Evolutionary conservation across 2,113 vertebrate species (phyloP).

Genomic region (Mionectes macconnelli): DNA sequence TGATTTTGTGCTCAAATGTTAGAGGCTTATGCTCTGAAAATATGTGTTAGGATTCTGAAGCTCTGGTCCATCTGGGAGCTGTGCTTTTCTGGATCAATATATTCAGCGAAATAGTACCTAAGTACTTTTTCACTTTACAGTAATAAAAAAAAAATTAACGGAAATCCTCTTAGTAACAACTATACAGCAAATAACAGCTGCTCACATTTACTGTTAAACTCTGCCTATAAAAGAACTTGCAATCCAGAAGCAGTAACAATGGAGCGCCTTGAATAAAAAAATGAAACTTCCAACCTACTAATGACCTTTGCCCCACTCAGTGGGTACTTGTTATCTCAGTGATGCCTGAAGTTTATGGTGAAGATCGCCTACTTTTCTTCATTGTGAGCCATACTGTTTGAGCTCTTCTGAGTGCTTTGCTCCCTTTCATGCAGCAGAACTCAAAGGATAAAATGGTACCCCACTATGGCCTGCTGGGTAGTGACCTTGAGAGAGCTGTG

Average conservation of each 20-base stretch:
- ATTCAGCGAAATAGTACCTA: not conserved
- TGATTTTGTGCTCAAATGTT: not conserved
- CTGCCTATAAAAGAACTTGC: not conserved
- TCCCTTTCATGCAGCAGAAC: not conserved
- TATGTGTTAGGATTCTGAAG: not conserved
- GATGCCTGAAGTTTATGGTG: not conserved
- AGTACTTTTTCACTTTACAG: not conserved
- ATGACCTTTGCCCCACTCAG: not conserved
- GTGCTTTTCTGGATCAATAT: not conserved
- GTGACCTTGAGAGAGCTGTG: not conserved
- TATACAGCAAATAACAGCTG: not conserved
- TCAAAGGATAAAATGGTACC: not conserved
- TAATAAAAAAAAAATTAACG: not conserved
- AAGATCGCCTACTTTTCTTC: not conserved
- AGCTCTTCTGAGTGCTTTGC: not conserved
- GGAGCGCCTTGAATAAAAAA: not conserved
- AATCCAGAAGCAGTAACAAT: not conserved
- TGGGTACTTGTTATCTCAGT: conserved; percentile 7
- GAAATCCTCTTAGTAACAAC: not conserved
- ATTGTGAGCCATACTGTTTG: not conserved
- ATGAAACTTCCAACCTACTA: not conserved
- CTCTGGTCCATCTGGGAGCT: not conserved
- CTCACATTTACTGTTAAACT: not conserved
- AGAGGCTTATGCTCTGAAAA: not conserved
- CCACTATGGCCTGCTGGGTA: not conserved